Conservation (phyloP, 1,140 invertebrate species). For the Drosophila quadrilineata region DNA sequence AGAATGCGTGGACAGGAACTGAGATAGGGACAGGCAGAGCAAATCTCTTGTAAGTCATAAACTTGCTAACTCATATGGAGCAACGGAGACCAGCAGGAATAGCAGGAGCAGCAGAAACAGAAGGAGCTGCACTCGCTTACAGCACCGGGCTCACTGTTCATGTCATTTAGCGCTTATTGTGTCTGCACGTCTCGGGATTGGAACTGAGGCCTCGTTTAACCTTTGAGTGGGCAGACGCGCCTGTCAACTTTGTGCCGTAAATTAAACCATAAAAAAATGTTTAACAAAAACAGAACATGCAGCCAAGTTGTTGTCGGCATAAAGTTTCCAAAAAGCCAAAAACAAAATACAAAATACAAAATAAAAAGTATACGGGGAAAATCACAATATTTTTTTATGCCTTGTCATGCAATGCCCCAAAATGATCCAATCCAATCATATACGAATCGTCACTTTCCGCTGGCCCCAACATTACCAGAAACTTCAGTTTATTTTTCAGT, state of each 20-base stretch:
- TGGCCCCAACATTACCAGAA: slow-evolving; percentile 27
- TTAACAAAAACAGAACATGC: slow-evolving; percentile 9
- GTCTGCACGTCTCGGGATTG: slow-evolving; percentile 62
- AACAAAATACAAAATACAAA: too few relatives aligned
- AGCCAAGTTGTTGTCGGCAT: neutral
- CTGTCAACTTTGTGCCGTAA: slow-evolving; percentile 64
- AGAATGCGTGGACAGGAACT: slow-evolving; percentile 37
- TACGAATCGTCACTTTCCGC: slow-evolving; percentile 33
- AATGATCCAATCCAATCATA: slow-evolving; percentile 35
- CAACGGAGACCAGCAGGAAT: too few relatives aligned
- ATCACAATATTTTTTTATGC: slow-evolving; percentile 66
- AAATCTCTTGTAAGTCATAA: slow-evolving; percentile 59
- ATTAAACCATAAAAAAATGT: slow-evolving; percentile 62
- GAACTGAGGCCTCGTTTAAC: slow-evolving; percentile 36
- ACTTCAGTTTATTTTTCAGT: slow-evolving; percentile 40
- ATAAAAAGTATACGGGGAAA: slow-evolving; percentile 54
- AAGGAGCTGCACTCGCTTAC: slow-evolving; percentile 4
- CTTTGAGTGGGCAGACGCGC: slow-evolving; percentile 59
- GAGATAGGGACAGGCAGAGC: slow-evolving; percentile 59
- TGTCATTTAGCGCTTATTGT: slow-evolving; percentile 75
- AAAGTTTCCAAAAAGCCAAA: slow-evolving; percentile 41
- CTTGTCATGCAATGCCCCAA: slow-evolving; percentile 67
- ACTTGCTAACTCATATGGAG: slow-evolving; percentile 66
- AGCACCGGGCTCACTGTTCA: slow-evolving; percentile 22
- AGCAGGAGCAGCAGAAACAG: slow-evolving; percentile 19